A percentile compares a stretch with the other conserved stretches of the same genome.
Conservation (phyloP, 2,113 vertebrate genomes). For the Hemichromis elongatus region DNA sequence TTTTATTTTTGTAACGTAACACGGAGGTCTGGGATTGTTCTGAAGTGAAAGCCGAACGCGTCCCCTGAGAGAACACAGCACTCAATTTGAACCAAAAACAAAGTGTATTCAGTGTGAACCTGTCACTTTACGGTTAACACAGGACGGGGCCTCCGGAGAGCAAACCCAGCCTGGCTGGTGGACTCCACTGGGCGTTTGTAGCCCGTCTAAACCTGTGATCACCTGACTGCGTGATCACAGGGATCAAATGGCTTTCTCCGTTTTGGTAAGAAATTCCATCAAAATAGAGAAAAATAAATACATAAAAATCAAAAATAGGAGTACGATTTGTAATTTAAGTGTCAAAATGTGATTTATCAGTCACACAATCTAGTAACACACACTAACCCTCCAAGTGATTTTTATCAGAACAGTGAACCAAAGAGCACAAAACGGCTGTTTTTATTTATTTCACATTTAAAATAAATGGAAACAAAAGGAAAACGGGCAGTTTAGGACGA, state of each 20-base stretch:
- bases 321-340: neutral
- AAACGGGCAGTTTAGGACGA: neutral
- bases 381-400: neutral
- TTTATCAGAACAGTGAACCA: neutral
- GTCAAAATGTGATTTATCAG: neutral
- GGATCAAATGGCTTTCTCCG: accelerated
- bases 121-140: neutral
- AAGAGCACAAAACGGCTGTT: neutral
- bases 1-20: neutral
- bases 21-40: neutral
- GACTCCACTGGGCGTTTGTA: neutral
- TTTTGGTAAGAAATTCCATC: neutral
- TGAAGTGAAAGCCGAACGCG: neutral
- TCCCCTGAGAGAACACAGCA: neutral
- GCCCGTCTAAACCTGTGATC: neutral
- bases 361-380: neutral
- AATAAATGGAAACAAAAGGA: constrained; percentile 42
- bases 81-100: neutral
- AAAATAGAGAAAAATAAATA: neutral
- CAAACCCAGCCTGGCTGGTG: too few species aligned
- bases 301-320: accelerated
- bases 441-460: neutral
- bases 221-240: too few species aligned
- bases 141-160: neutral
- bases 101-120: neutral